Evolutionary conservation across 1,140 invertebrate genomes (phyloP).

Genomic region (Drosophila hydei): DNA sequence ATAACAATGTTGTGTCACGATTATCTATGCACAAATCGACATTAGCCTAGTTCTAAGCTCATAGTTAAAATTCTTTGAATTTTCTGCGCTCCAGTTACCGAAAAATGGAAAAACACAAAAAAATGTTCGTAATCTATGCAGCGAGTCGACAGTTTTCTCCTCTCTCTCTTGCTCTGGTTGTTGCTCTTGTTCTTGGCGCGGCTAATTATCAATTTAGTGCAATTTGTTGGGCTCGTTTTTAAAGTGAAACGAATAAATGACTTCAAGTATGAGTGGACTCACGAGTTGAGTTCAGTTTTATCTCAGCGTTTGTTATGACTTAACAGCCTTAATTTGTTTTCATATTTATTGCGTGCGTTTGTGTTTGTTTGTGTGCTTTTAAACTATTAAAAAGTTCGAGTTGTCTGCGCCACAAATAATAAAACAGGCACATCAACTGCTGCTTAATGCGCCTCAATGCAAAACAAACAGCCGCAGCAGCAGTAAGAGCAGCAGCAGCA

Average conservation of each 20-base stretch:
- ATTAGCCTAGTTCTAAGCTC: conserved; percentile 3
- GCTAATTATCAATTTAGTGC: conserved; percentile 80
- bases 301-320: conserved; percentile 54
- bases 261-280: conserved; percentile 35
- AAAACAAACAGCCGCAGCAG: conserved; percentile 54
- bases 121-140: conserved; percentile 13
- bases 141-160: neutral
- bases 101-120: neutral
- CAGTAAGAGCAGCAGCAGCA: neutral
- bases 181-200: conserved; percentile 21
- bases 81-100: conserved; percentile 11
- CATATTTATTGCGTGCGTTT: conserved; percentile 39
- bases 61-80: conserved; percentile 9
- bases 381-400: conserved; percentile 75
- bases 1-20: neutral
- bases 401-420: conserved; percentile 64
- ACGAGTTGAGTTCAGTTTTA: conserved; percentile 36
- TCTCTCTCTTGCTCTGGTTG: conserved; percentile 17
- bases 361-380: conserved; percentile 54
- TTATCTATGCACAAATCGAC: conserved; percentile 17
- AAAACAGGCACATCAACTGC: conserved; percentile 54
- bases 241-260: conserved; percentile 25
- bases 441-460: conserved; percentile 71
- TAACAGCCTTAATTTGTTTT: conserved; percentile 68
- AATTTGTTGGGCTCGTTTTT: conserved; percentile 58